Evolutionary conservation across 1,140 invertebrate species (phyloP).

Genomic region (Planococcus citri): DNA sequence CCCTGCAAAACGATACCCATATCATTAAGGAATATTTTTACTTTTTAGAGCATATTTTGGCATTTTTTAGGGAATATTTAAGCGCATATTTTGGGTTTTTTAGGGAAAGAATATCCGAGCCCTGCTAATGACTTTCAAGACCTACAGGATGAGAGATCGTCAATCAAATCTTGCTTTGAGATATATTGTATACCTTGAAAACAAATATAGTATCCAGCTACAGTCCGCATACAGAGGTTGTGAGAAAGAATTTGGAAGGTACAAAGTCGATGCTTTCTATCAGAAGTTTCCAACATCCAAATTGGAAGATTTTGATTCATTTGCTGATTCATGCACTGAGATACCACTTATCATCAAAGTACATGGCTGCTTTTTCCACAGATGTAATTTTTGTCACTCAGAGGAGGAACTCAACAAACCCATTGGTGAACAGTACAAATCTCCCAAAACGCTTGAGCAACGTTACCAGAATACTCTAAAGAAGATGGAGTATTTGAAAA

Average conservation of each 20-base stretch:
- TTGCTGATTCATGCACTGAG: neutral
- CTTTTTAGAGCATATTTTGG: no score
- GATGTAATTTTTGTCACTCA: constrained; percentile 3
- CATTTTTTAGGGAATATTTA: no score
- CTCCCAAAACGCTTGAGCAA: neutral
- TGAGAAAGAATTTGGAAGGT: constrained; percentile 1
- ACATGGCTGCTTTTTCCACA: constrained; percentile 25
- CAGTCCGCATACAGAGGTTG: constrained; percentile 13
- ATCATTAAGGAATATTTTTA: no score
- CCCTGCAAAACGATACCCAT: no score
- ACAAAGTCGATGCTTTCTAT: neutral
- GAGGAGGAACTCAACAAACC: neutral
- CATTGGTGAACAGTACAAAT: no score
- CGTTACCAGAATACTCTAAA: neutral
- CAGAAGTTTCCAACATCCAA: neutral
- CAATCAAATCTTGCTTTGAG: constrained; percentile 13
- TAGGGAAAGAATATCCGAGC: no score
- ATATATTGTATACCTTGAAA: constrained; percentile 17
- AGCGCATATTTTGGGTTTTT: no score
- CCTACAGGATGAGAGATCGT: constrained; percentile 21
- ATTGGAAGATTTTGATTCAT: neutral
- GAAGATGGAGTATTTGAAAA: neutral
- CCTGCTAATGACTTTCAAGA: constrained; percentile 15
- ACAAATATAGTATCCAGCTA: constrained; percentile 1
- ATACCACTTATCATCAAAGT: constrained; percentile 9